Evolutionary conservation across 2,113 vertebrate genomes (phyloP).

Genomic region (Erythrocercus mccallii): DNA sequence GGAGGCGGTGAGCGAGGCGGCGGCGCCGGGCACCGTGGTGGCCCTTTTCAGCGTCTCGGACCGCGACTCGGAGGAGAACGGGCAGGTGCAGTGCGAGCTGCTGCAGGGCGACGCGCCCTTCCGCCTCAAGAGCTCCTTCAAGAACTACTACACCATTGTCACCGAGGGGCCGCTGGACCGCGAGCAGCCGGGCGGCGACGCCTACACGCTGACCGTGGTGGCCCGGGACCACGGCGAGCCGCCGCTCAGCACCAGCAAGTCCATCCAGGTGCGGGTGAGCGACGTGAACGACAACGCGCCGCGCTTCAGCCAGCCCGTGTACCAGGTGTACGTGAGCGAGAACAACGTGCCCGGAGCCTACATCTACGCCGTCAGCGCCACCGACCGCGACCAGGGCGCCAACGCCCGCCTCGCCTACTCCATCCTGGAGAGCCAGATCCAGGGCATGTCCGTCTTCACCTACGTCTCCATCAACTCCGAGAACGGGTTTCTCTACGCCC

Average conservation of each 20-base stretch:
- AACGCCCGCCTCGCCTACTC: constrained; percentile 90
- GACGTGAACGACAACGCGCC: constrained; percentile 97
- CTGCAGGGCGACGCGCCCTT: constrained; percentile 92
- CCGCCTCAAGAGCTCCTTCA: constrained; percentile 91
- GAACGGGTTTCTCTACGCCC: constrained; percentile 93
- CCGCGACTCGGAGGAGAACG: constrained; percentile 91
- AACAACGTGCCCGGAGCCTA: constrained; percentile 97
- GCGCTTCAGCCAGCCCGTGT: constrained; percentile 87
- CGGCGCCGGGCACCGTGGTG: constrained; percentile 91
- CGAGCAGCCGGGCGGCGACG: constrained; percentile 82
- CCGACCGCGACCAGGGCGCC: constrained; percentile 88
- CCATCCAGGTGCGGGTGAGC: constrained; percentile 90
- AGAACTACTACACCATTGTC: constrained; percentile 94
- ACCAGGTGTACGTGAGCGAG: constrained; percentile 95
- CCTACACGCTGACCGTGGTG: constrained; percentile 91
- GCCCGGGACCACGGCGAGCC: constrained; percentile 88
- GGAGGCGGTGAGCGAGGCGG: constrained; percentile 92
- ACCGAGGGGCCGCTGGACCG: constrained; percentile 91
- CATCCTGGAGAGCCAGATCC: constrained; percentile 93
- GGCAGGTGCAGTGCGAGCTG: constrained; percentile 91
- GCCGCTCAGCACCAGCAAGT: constrained; percentile 87
- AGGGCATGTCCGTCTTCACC: constrained; percentile 97
- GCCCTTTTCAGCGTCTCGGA: constrained; percentile 94
- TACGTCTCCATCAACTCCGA: constrained; percentile 98
- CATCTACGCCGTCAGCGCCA: constrained; percentile 93